Evolutionary conservation across 2,113 vertebrate genomes (phyloP).

Genomic region (Octodon degus): DNA sequence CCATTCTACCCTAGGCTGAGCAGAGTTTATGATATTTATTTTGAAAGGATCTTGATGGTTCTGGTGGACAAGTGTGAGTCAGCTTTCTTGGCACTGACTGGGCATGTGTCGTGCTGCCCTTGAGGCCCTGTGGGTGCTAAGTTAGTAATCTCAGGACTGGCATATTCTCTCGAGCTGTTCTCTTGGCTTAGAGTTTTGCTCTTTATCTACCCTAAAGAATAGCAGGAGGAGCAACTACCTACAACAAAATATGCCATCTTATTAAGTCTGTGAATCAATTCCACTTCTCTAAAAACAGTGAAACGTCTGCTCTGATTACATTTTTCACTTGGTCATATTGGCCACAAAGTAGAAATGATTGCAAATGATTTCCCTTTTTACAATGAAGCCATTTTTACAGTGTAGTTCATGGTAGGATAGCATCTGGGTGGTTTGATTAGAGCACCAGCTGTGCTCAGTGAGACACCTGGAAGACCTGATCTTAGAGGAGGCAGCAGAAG

Average conservation of each 20-base stretch:
- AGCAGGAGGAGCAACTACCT: background rate
- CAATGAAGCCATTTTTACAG: background rate
- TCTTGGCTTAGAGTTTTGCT: background rate
- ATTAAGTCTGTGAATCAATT: background rate
- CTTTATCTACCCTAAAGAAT: background rate
- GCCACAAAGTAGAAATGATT: background rate
- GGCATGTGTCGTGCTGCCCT: background rate
- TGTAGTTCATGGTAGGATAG: background rate
- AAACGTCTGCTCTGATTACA: background rate
- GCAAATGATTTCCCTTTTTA: background rate
- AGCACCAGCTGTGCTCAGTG: background rate
- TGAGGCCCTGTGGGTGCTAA: background rate
- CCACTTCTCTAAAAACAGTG: background rate
- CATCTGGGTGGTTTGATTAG: background rate
- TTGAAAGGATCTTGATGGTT: background rate
- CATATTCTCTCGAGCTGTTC: background rate
- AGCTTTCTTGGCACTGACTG: background rate
- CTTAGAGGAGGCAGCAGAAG: background rate
- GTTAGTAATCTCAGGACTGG: background rate
- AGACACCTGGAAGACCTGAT: background rate
- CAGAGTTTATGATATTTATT: background rate
- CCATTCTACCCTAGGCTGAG: background rate
- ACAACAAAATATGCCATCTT: background rate
- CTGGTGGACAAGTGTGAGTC: accelerated
- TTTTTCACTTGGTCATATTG: background rate